Conservation (phyloP, 2,888 invertebrate genomes). For the Drosophila sordidula region DNA sequence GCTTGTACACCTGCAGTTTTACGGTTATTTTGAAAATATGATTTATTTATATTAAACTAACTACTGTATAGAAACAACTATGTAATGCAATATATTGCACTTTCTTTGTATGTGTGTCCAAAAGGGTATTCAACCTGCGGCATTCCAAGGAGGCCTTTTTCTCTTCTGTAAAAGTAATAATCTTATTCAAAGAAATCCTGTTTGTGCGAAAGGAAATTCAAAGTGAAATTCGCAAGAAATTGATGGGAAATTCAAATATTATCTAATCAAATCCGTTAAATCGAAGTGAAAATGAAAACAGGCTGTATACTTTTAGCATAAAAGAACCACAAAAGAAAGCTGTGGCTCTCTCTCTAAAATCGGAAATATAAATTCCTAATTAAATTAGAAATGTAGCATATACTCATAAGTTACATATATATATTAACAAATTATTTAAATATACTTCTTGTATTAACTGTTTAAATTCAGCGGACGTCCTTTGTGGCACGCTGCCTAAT, state of each 20-base stretch:
- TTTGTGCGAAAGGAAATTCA: neutral
- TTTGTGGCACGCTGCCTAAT: conserved; percentile 13
- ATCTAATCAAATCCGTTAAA: neutral
- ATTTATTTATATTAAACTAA: too few species aligned
- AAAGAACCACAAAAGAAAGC: neutral
- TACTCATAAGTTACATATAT: neutral
- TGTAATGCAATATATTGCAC: too few species aligned
- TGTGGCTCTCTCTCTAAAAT: too few species aligned
- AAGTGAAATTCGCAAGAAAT: neutral
- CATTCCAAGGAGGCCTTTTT: neutral
- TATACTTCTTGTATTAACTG: neutral
- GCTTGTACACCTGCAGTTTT: too few species aligned
- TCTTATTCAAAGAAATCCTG: neutral
- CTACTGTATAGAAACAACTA: too few species aligned
- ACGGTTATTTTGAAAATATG: too few species aligned
- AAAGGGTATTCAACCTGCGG: neutral
- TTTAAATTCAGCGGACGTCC: neutral
- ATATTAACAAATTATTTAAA: neutral
- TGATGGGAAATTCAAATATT: conserved; percentile 4
- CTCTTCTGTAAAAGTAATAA: neutral
- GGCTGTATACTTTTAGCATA: neutral
- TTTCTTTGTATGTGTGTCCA: too few species aligned
- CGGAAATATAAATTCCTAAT: too few species aligned
- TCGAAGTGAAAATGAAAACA: neutral
- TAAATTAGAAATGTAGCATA: too few species aligned